These are phyloP conservation scores for Cebus imitator DNA, from an alignment of 2,113 vertebrate genomes.

Conservation along the genomic window DNA sequence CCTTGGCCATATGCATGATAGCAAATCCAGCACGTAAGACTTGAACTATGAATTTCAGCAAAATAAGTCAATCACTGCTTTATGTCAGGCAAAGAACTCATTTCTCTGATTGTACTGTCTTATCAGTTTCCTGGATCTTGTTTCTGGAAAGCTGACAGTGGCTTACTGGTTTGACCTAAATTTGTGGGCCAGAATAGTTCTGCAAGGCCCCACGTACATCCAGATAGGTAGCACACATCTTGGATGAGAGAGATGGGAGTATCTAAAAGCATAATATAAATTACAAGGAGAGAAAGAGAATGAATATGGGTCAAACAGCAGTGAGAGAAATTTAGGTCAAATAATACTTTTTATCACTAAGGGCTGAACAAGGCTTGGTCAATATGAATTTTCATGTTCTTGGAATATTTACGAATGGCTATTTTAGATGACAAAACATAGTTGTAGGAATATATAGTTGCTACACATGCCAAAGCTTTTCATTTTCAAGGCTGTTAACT, in stretches of 20 bases:
- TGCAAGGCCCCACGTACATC: background rate
- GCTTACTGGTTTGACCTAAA: conserved; percentile 24
- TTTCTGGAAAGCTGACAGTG: conserved; percentile 18
- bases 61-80: background rate
- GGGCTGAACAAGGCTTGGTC: conserved; percentile 15
- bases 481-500: conserved; percentile 32
- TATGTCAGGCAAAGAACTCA: background rate
- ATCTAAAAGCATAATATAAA: conserved; percentile 2
- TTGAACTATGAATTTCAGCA: background rate
- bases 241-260: background rate
- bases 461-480: background rate
- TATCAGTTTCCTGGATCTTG: conserved; percentile 21
- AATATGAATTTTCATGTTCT: conserved; percentile 32
- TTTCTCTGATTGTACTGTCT: background rate
- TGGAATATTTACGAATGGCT: background rate
- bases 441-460: background rate
- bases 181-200: background rate
- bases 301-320: conserved; percentile 27
- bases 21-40: background rate
- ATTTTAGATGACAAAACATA: background rate
- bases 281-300: background rate
- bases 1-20: background rate
- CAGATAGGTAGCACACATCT: background rate
- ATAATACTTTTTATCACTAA: conserved; percentile 32
- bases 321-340: conserved; percentile 46